Evolutionary conservation across 2,113 vertebrate genomes (phyloP), one percentile per base, ranked within the genome.

Genomic region (Puffinus mauretanicus): DNA sequence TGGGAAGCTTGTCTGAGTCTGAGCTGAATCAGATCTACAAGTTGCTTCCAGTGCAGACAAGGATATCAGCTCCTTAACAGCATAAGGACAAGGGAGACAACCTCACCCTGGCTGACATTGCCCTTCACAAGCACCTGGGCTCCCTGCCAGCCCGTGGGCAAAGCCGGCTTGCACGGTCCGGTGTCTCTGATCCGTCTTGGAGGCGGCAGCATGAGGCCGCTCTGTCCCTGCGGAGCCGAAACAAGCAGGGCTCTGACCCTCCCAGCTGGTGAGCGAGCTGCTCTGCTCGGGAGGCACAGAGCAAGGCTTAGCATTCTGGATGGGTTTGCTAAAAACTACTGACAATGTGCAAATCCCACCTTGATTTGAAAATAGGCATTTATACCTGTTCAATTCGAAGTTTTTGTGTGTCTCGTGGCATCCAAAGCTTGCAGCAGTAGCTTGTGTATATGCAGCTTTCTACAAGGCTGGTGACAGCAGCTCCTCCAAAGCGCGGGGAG

Each of bases 191-290:
- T 8, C 34, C 1, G 0, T 7, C 77, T 6, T 6, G 32, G 66
- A 20, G 55, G 27, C 1, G 1, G 38, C 51, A 52, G 58, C 25
- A 1, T 2, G 1, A 13, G 1, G 34, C 42, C 11, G 54, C 61
- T 66, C 26, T 1, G 0, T 20, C 55, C 40, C 94, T 0, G 4
- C 1, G 13, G 58, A 61, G 49, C 49, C 1, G 1, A 27, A 72
- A 3, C 54, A 10, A 42, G 2, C 47, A 1, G 9, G 49, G 72
- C 64, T n/a, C 20, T 40, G 82, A 46, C 85, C 85, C 52, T 58
- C 19, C 46, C 10, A 18, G 62, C 4, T 1, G 0, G 6, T 0
- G 32, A 13, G 13, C 0, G 5, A 29, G 49, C 44, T 42, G 60
- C 77, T 73, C 22, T 9, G 27, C 47, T 2, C 0, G 0, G 38